Base-by-base conservation (phyloP, 2,888 invertebrate genomes). In the Apamea epomidion region DNA sequence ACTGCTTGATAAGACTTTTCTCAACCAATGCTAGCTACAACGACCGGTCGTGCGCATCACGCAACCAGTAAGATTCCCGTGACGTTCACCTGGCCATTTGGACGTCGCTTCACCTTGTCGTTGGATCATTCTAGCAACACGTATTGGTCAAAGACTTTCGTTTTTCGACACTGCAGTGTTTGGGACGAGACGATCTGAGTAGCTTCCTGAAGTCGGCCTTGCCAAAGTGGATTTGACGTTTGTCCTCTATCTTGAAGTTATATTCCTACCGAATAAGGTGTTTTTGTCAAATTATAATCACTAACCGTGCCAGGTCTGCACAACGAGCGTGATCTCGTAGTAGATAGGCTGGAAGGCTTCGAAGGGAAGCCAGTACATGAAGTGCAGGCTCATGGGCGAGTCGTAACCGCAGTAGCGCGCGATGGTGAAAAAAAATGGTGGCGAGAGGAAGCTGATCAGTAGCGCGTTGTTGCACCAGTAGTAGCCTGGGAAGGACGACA, bases 311-410 rank as follows among this genome's bases (percentile, higher is more conserved):
- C 91, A 93, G 21, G 89, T 87, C 78, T 93, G 92, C 12, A 90
- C 2, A 1, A 87, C 42, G 29, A 93, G 81, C 65, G 87, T 78
- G 58, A 91, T 60, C 78, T 93, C 93, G 60, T 87, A 92, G 51
- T 83, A 80, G 2, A 79, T 82, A 0, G 89, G 88, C 74, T 90
- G 88, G 64, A 81, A 88, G 0, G 89, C 86, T 67, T 93, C 88
- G 72, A 91, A 93, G 0, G 93, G 93, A 42, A 91, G 68, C 93
- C 92, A 93, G 88, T 91, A 93, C 70, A 90, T 69, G 80, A 91
- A 93, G 29, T 91, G 91, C 48, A 93, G 80, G 5, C 32, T 62
- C 72, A 89, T 88, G 0, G 89, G 82, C 7, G 82, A 78, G 2
- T 91, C 87, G n/a, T 89, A 78, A 0, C 93, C 93, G 6, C 85